A percentile compares a stretch with the other conserved stretches of the same genome.
phyloP scores from a whole-genome alignment of 2,113 vertebrate species.

The Rhynchomys soricoides region DNA sequence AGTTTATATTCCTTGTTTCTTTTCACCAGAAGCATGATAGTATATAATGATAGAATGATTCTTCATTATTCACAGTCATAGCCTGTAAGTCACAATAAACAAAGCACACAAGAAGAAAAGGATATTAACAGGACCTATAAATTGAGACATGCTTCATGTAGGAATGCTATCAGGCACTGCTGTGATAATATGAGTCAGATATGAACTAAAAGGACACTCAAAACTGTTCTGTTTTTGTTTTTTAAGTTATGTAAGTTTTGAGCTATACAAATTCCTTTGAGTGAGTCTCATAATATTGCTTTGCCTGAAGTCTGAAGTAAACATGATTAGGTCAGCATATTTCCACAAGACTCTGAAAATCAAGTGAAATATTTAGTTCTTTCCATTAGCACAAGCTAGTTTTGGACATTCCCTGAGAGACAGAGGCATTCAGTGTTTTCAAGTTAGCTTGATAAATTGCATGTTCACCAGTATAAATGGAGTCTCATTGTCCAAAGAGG shows the following conservation, averaged over 20 bases:
- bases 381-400: background rate
- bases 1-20: background rate
- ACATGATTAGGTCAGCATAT: background rate
- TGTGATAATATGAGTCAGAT: background rate
- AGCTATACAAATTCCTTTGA: background rate
- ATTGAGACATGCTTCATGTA: background rate
- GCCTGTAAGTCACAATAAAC: background rate
- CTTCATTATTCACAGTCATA: background rate
- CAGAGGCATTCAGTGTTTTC: background rate
- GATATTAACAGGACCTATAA: background rate
- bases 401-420: background rate
- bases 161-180: background rate
- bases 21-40: background rate
- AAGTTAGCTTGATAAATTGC: background rate
- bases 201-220: background rate
- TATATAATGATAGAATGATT: background rate
- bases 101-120: background rate
- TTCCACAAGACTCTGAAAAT: background rate
- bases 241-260: background rate
- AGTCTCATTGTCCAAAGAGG: background rate
- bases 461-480: background rate
- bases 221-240: background rate
- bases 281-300: background rate
- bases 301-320: background rate
- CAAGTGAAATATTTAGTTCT: background rate